Conservation (phyloP, 2,113 vertebrate genomes). For the Hydropotes inermis region DNA sequence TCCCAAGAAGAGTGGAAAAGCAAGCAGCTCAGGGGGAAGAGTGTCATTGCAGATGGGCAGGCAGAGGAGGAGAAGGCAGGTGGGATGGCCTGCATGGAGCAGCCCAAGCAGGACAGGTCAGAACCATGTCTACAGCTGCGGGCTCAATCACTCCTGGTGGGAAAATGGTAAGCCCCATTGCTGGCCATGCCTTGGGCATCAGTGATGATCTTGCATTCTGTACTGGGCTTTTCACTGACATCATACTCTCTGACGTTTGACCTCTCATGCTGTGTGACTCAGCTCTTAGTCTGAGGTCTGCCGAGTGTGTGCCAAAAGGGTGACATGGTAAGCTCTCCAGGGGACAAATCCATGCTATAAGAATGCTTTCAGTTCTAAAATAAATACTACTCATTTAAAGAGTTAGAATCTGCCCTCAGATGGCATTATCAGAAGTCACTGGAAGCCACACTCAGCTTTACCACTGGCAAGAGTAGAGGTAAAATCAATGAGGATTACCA, state of each 20-base stretch:
- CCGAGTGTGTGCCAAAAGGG: not conserved
- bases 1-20: not conserved
- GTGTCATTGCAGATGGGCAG: not conserved
- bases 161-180: not conserved
- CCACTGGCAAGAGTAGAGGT: not conserved
- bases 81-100: accelerated
- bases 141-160: not conserved
- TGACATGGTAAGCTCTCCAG: not conserved
- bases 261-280: not conserved
- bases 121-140: not conserved
- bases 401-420: not conserved
- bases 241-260: not conserved
- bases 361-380: not conserved
- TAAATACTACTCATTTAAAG: not conserved
- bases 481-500: not conserved
- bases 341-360: not conserved
- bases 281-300: not conserved
- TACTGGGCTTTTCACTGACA: not conserved
- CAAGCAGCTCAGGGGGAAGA: not conserved
- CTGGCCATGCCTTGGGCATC: not conserved
- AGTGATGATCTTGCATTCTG: not conserved
- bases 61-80: not conserved
- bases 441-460: not conserved
- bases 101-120: not conserved
- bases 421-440: not conserved